Percentiles rank a stretch among this genome's conserved stretches.
Conservation (phyloP, 2,113 vertebrate species). For the Rhombomys opimus region DNA sequence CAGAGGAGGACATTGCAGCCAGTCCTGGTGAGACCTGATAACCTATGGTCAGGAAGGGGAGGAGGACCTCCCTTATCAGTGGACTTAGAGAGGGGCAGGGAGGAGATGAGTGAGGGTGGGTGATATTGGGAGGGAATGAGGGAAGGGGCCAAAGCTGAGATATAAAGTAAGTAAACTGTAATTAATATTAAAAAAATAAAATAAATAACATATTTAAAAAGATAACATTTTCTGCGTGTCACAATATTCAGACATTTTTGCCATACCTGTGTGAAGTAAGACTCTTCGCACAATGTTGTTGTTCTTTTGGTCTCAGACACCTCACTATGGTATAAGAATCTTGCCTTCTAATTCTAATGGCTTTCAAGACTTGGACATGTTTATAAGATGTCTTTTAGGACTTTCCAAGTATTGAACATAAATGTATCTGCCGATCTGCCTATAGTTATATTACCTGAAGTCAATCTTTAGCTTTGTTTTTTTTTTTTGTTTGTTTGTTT, state of each 20-base stretch:
- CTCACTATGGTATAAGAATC: neutral
- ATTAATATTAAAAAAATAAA: too few relatives aligned
- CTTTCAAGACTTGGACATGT: neutral
- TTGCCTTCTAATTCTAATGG: neutral
- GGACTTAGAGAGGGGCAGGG: too few relatives aligned
- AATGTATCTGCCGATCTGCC: neutral
- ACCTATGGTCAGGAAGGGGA: too few relatives aligned
- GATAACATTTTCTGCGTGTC: neutral
- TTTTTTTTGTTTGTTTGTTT: too few relatives aligned
- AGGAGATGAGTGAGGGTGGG: too few relatives aligned
- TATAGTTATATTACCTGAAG: neutral
- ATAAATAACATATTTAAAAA: too few relatives aligned
- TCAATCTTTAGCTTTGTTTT: neutral
- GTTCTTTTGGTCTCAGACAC: neutral
- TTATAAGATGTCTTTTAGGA: neutral
- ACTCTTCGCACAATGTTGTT: neutral
- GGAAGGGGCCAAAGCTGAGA: too few relatives aligned
- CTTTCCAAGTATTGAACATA: neutral
- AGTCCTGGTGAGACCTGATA: too few relatives aligned
- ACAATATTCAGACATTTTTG: neutral
- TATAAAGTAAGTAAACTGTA: too few relatives aligned
- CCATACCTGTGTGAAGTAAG: neutral
- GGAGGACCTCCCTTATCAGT: too few relatives aligned
- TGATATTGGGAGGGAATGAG: too few relatives aligned
- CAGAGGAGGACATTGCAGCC: too few relatives aligned